phyloP scores from a whole-genome alignment of 2,113 vertebrate genomes.

The Nycticorax nycticorax region DNA sequence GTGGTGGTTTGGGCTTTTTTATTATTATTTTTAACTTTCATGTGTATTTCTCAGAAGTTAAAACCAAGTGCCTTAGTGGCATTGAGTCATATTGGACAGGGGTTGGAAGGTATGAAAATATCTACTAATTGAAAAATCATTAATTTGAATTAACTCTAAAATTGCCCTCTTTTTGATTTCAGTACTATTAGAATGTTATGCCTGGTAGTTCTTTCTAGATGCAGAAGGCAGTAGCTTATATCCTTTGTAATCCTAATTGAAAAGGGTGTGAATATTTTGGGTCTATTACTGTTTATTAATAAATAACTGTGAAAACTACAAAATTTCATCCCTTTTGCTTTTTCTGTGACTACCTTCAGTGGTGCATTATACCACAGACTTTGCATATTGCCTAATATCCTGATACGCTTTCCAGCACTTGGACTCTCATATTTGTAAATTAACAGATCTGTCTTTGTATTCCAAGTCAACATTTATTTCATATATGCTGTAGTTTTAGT shows the following conservation, averaged over 20 bases:
- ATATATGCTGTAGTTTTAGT: neutral
- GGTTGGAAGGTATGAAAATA: neutral
- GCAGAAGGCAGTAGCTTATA: neutral
- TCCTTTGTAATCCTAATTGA: neutral
- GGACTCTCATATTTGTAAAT: neutral
- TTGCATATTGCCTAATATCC: neutral
- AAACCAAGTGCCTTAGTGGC: neutral
- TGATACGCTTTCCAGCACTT: neutral
- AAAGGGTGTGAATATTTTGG: neutral
- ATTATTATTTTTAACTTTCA: neutral
- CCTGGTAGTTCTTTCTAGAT: neutral
- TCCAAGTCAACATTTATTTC: neutral
- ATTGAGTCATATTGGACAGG: neutral
- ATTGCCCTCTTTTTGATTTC: neutral
- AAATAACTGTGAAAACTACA: neutral
- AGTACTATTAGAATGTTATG: neutral
- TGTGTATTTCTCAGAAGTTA: neutral
- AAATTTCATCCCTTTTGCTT: neutral
- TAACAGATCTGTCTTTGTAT: neutral
- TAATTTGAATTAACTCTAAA: neutral
- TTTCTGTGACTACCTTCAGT: neutral
- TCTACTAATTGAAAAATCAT: neutral
- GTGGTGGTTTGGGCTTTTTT: neutral
- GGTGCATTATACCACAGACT: neutral
- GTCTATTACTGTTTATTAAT: neutral